Percentiles rank a stretch among this genome's conserved stretches.
Evolutionary conservation across 2,888 invertebrate species (phyloP).

Genomic region (Lypha dubia): DNA sequence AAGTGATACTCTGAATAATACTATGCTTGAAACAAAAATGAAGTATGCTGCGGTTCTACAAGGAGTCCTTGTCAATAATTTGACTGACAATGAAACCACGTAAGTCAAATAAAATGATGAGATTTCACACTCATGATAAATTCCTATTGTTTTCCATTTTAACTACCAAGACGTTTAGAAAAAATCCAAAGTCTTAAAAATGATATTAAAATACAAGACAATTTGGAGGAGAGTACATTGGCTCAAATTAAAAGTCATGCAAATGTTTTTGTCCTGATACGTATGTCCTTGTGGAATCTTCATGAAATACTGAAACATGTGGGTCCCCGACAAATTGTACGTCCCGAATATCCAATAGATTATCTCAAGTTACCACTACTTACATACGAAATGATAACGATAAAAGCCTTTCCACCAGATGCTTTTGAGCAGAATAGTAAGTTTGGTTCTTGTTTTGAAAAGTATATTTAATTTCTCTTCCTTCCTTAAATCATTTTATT

Average conservation of each 20-base stretch:
- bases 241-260: conserved; percentile 76
- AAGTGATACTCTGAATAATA: conserved; percentile 76
- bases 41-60: conserved; percentile 76
- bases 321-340: conserved; percentile 73
- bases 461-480: background rate
- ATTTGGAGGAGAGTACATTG: conserved; percentile 69
- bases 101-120: conserved; percentile 62
- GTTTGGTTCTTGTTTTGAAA: too few species aligned
- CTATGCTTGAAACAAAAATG: conserved; percentile 76
- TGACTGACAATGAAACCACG: conserved; percentile 78
- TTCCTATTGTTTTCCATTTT: too few species aligned
- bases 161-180: conserved; percentile 75
- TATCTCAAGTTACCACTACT: conserved; percentile 80
- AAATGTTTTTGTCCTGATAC: conserved; percentile 76
- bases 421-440: conserved; percentile 79
- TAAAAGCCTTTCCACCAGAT: conserved; percentile 77
- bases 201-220: conserved; percentile 66
- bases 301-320: conserved; percentile 79
- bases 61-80: conserved; percentile 78
- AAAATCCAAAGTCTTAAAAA: conserved; percentile 76
- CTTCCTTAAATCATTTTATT: conserved; percentile 71
- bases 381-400: conserved; percentile 78
- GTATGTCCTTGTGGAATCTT: conserved; percentile 78
- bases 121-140: too few species aligned
- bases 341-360: conserved; percentile 77